Percentiles rank a stretch among this genome's conserved stretches.
Conservation (phyloP, 2,888 invertebrate species). For the Bruchidius siliquastri region DNA sequence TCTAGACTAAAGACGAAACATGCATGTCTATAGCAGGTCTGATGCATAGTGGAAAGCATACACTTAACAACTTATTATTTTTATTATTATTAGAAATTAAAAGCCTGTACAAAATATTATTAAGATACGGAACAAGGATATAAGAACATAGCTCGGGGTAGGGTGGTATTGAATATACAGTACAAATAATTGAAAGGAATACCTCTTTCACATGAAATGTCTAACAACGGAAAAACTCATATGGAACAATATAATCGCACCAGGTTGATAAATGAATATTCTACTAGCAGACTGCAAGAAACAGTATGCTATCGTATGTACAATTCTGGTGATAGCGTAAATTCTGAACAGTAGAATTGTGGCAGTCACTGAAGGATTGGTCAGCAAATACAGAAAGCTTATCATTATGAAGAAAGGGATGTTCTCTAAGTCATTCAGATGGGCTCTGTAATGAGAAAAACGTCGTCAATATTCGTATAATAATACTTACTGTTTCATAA, state of each 20-base stretch:
- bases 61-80: no score
- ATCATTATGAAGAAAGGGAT: slow-evolving; percentile 16
- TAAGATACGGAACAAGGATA: no score
- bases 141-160: no score
- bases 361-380: slow-evolving; percentile 9
- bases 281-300: slow-evolving; percentile 8
- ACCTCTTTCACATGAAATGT: neutral
- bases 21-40: no score
- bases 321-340: slow-evolving; percentile 14
- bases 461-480: neutral
- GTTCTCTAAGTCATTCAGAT: slow-evolving; percentile 15
- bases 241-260: slow-evolving; percentile 7
- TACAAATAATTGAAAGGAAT: neutral
- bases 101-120: no score
- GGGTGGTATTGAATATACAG: no score
- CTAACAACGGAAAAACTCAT: slow-evolving; percentile 8
- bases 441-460: slow-evolving; percentile 10
- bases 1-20: no score
- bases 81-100: no score
- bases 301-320: slow-evolving; percentile 8
- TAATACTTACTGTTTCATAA: no score
- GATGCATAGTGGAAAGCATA: no score
- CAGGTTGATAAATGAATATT: slow-evolving; percentile 10
- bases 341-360: slow-evolving; percentile 9
- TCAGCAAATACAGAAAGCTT: slow-evolving; percentile 11